Evolutionary conservation across 2,797 vertebrate genomes (phyloP).

Genomic region (Synanceia verrucosa): DNA sequence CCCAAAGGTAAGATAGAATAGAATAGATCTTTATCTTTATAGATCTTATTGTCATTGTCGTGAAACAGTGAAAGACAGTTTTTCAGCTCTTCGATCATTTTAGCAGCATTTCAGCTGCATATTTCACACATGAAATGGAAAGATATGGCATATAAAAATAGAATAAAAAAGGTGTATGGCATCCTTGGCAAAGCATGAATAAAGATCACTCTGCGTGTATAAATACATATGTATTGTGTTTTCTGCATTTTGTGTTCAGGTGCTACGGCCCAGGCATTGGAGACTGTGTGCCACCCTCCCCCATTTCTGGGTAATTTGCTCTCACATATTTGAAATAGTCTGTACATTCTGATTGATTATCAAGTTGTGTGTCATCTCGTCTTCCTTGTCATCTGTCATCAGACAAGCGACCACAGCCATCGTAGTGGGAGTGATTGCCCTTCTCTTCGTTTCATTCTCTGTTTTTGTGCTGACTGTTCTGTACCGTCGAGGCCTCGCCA

Average conservation of each 20-base stretch:
- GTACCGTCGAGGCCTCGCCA: conserved; percentile 89
- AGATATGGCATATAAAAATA: too few species aligned
- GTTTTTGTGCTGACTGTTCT: conserved; percentile 84
- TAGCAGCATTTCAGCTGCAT: too few species aligned
- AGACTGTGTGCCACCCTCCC: conserved; percentile 48
- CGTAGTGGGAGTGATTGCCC: conserved; percentile 82
- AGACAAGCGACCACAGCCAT: conserved; percentile 83
- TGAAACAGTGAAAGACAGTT: too few species aligned
- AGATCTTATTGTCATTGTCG: too few species aligned
- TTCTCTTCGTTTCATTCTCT: conserved; percentile 79
- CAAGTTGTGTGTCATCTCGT: neutral
- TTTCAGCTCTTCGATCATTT: too few species aligned
- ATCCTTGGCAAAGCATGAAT: too few species aligned
- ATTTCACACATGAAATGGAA: too few species aligned
- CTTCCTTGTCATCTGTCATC: neutral
- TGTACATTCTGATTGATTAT: neutral
- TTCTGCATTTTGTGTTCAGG: conserved; percentile 42
- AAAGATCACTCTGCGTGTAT: neutral
- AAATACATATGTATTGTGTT: neutral
- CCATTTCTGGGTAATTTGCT: conserved; percentile 52
- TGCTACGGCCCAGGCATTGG: conserved; percentile 63
- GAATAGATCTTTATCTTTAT: too few species aligned
- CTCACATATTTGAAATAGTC: neutral
- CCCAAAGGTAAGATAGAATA: conserved; percentile 83
- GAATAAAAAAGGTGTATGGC: too few species aligned